These are phyloP conservation scores for Drosophila ficusphila DNA, from an alignment of 1,140 invertebrate species.

Conservation along the genomic window DNA sequence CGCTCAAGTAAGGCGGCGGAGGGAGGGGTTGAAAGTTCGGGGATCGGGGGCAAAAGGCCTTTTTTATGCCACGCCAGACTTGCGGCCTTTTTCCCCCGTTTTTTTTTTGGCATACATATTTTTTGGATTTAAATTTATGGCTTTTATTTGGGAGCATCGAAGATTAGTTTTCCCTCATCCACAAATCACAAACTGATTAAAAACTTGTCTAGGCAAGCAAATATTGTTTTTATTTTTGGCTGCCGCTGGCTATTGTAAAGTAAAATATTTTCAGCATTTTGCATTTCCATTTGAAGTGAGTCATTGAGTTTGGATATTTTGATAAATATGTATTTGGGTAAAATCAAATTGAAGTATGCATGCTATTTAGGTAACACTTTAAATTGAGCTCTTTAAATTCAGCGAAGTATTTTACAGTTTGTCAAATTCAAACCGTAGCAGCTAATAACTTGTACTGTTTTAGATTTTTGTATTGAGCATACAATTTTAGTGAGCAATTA, in stretches of 20 bases:
- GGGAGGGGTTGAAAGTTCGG: background rate
- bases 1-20: slow-evolving; percentile 25
- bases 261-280: background rate
- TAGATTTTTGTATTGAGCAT: too few species aligned
- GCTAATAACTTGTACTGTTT: too few species aligned
- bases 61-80: slow-evolving; percentile 48
- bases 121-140: slow-evolving; percentile 55
- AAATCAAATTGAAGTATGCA: too few species aligned
- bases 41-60: slow-evolving; percentile 7
- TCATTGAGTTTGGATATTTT: too few species aligned
- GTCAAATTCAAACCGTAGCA: too few species aligned
- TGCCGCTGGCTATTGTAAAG: background rate
- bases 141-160: slow-evolving; percentile 55
- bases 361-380: too few species aligned
- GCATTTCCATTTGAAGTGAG: too few species aligned
- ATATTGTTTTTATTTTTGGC: slow-evolving; percentile 8
- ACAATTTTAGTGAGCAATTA: background rate
- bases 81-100: slow-evolving; percentile 6
- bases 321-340: too few species aligned
- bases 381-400: too few species aligned
- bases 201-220: slow-evolving; percentile 26
- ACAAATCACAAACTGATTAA: slow-evolving; percentile 71
- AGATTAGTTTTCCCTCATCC: slow-evolving; percentile 64
- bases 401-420: too few species aligned
- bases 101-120: slow-evolving; percentile 27